Evolutionary conservation across 2,113 vertebrate genomes (phyloP).

Genomic region (Hiodon alosoides): DNA sequence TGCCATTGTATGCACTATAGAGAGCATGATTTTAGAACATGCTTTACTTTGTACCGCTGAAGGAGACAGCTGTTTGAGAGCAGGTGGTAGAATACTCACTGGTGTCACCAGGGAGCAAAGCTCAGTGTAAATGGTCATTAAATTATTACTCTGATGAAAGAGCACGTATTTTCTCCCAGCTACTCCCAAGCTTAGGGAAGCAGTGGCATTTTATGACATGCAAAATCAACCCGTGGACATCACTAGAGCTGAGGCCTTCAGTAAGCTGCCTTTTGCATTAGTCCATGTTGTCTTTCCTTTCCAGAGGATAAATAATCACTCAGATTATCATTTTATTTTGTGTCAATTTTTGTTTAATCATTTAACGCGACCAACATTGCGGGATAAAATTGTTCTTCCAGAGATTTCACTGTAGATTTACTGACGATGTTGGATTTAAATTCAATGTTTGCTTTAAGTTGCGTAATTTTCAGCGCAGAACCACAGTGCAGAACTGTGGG

Average conservation of each 20-base stretch:
- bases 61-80: constrained; percentile 4
- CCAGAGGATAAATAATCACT: too few relatives aligned
- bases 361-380: not conserved
- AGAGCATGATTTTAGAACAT: not conserved
- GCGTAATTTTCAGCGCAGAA: not conserved
- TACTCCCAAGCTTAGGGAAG: not conserved
- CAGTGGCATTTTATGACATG: not conserved
- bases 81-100: constrained; percentile 14
- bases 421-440: too few relatives aligned
- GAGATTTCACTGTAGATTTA: too few relatives aligned
- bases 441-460: too few relatives aligned
- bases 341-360: too few relatives aligned
- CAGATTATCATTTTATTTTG: too few relatives aligned
- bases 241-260: not conserved
- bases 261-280: too few relatives aligned
- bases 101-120: not conserved
- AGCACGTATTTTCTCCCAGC: not conserved
- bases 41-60: not conserved
- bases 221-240: too few relatives aligned
- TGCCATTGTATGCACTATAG: not conserved
- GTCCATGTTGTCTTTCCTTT: too few relatives aligned
- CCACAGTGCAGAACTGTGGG: not conserved
- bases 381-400: not conserved
- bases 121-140: constrained; percentile 26
- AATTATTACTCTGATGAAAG: constrained; percentile 25